Evolutionary conservation across 2,797 vertebrate genomes (phyloP).

Genomic region (Sebastes steindachneri): DNA sequence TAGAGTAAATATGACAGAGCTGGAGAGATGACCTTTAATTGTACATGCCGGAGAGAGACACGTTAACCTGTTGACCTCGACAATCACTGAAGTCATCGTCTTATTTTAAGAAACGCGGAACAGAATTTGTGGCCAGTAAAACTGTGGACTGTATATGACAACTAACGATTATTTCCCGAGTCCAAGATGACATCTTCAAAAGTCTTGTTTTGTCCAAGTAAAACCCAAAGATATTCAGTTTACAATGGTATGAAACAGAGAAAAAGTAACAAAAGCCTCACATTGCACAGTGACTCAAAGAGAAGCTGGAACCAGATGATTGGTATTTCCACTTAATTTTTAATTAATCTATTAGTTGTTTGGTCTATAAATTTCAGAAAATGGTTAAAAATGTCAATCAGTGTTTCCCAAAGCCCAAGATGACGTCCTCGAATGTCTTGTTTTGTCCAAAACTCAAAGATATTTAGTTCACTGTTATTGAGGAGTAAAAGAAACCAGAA

Average conservation of each 20-base stretch:
- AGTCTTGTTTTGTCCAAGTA: neutral
- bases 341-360: no score
- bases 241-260: neutral
- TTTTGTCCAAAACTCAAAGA: no score
- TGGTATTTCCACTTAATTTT: neutral
- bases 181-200: neutral
- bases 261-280: neutral
- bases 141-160: neutral
- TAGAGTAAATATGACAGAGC: neutral
- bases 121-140: neutral
- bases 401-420: no score
- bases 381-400: no score
- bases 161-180: neutral
- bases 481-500: no score
- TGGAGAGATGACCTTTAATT: neutral
- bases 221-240: neutral
- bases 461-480: accelerated
- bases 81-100: neutral
- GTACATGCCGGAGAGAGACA: neutral
- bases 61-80: neutral
- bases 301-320: neutral
- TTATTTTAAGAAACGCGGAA: neutral
- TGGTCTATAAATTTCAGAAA: no score
- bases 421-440: no score
- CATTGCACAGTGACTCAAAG: neutral